Conservation (phyloP, 1,140 invertebrate species). For the Heliothis virescens region DNA sequence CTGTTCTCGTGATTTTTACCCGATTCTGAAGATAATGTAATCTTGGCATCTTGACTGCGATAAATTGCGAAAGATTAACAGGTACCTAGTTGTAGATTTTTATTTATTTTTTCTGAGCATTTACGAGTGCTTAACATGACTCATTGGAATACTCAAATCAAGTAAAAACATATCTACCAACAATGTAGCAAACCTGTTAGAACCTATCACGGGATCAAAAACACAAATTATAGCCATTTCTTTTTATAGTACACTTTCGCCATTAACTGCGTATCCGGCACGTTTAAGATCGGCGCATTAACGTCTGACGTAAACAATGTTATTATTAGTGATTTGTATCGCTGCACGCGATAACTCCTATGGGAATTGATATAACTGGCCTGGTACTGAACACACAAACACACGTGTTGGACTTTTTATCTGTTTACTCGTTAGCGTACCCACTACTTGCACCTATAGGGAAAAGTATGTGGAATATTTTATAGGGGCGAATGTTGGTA, state of each 20-base stretch:
- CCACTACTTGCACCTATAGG: conserved; percentile 21
- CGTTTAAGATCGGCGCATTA: conserved; percentile 40
- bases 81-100: too few species aligned
- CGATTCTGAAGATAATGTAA: too few species aligned
- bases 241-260: conserved; percentile 37
- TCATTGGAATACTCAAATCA: neutral
- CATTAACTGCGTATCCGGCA: conserved; percentile 37
- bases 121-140: neutral
- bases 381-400: conserved; percentile 5
- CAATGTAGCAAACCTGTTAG: neutral
- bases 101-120: too few species aligned
- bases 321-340: conserved; percentile 51
- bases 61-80: too few species aligned
- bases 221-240: conserved; percentile 16
- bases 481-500: conserved; percentile 2
- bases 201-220: conserved; percentile 11
- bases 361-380: conserved; percentile 41
- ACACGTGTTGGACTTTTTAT: conserved; percentile 48
- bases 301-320: conserved; percentile 46
- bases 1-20: neutral
- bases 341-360: conserved; percentile 45
- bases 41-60: too few species aligned
- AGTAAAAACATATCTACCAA: neutral
- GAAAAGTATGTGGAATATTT: conserved; percentile 28
- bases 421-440: conserved; percentile 33